Base-by-base conservation (phyloP, 2,797 vertebrate genomes). In the Poecilia velifera region DNA sequence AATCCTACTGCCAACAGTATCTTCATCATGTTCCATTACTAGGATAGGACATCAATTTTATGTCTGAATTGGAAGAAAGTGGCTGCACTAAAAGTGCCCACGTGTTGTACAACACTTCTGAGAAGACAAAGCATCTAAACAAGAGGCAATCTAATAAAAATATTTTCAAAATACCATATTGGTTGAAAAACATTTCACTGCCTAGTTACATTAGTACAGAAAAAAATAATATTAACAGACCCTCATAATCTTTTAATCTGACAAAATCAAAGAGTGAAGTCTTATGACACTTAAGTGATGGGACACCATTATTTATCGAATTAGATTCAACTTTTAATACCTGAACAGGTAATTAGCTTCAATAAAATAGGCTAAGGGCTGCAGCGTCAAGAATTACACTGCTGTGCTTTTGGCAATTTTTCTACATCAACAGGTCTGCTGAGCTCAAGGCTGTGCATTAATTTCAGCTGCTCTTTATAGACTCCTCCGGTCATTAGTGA, bases 361-460 rank as follows among this genome's bases (percentile, higher is more conserved):
- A 28, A 28, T 34, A 22, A 73, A 34, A 34, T 51, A 34, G 20
- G 18, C 46, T 49, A 73, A 6, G 18, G 16, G 28, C 28, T 73
- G 9, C 46, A 73, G 72, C 46, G 22, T 49, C 73, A 39, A 25
- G 36, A 41, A 36, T 25, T 41, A 74, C 13, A 22, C 51, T 43
- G 25, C 73, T 45, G 20, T 53, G 73, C 12, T 59, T 74, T 75
- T 45, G 73, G 73, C 53, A 45, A 12, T 74, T 43, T 43, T n/a
- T 74, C 9, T 41, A 53, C 36, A 57, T 57, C 51, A 74, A 74
- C 73, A 57, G 49, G 51, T 43, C 73, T 75, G 12, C 73, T 46
- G 3, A 57, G 53, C 53, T 75, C 39, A 59, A 45, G 57, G 53
- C 55, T 75, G 39, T 59, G 53, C 46, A 10, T 43, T 45, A n/a